Conservation (phyloP, 2,113 vertebrate genomes). For the Calyptommatus sinebrachiatus region DNA sequence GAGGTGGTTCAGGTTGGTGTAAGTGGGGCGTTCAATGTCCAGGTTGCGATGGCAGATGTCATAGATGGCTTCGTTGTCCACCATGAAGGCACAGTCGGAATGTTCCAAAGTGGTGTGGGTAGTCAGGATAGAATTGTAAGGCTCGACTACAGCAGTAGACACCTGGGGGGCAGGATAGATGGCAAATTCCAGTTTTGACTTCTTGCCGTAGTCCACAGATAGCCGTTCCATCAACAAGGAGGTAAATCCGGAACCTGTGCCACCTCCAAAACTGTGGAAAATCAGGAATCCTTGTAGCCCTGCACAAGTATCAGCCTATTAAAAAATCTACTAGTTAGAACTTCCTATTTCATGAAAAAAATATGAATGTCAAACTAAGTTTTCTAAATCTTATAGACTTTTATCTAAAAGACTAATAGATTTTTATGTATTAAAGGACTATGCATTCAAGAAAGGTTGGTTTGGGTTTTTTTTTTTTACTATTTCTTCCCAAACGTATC, state of each 20-base stretch:
- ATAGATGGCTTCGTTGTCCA: conserved; percentile 81
- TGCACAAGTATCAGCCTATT: conserved; percentile 76
- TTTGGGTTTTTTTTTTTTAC: background rate
- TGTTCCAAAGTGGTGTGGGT: conserved; percentile 79
- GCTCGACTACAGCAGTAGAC: conserved; percentile 79
- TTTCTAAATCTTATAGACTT: background rate
- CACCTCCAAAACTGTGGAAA: conserved; percentile 82
- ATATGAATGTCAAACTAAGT: background rate
- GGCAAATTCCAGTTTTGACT: conserved; percentile 90
- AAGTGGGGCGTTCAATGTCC: conserved; percentile 75
- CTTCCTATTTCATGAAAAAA: background rate
- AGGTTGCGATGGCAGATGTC: conserved; percentile 76
- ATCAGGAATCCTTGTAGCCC: conserved; percentile 81
- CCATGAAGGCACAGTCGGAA: conserved; percentile 81
- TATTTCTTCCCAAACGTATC: background rate
- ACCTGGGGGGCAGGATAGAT: conserved; percentile 70
- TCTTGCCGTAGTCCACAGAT: conserved; percentile 89
- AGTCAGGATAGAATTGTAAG: conserved; percentile 82
- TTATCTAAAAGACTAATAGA: no score
- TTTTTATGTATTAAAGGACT: background rate
- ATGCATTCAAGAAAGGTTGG: background rate
- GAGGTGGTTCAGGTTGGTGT: conserved; percentile 78
- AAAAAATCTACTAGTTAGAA: conserved; percentile 8
- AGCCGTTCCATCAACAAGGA: conserved; percentile 93
- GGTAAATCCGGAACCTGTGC: conserved; percentile 79